Conservation (phyloP, 2,888 invertebrate genomes). For the Spilarctia lutea region DNA sequence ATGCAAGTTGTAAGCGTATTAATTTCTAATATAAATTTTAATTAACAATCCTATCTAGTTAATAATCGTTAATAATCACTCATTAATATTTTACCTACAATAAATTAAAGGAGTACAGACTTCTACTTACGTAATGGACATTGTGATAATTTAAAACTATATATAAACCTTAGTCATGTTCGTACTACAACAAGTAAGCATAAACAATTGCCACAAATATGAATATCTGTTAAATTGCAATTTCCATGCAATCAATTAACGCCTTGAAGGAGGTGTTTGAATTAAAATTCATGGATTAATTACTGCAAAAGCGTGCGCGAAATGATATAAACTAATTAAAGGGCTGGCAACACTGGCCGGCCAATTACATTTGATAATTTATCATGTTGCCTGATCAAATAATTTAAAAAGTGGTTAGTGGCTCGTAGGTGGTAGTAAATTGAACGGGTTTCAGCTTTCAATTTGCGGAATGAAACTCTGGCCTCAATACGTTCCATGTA, state of each 20-base stretch:
- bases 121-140: too few relatives aligned
- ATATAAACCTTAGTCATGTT: conserved; percentile 21
- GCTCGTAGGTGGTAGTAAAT: conserved; percentile 75
- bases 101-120: neutral
- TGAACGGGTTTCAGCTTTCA: conserved; percentile 69
- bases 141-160: neutral
- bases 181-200: conserved; percentile 26
- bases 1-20: conserved; percentile 11
- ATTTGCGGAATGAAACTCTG: conserved; percentile 73
- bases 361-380: conserved; percentile 79
- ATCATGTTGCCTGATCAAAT: conserved; percentile 83
- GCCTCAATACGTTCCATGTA: conserved; percentile 58
- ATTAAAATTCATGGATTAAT: conserved; percentile 75
- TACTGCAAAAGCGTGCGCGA: conserved; percentile 67
- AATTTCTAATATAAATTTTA: neutral
- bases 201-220: conserved; percentile 3
- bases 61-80: neutral
- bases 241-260: conserved; percentile 57
- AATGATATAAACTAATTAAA: conserved; percentile 79
- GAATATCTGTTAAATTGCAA: conserved; percentile 19
- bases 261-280: conserved; percentile 52
- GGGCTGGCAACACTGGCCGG: conserved; percentile 60
- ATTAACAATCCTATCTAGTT: neutral
- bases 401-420: conserved; percentile 77
- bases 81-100: neutral